phyloP scores from a whole-genome alignment of 2,113 vertebrate genomes.

The Pygoscelis antarcticus region DNA sequence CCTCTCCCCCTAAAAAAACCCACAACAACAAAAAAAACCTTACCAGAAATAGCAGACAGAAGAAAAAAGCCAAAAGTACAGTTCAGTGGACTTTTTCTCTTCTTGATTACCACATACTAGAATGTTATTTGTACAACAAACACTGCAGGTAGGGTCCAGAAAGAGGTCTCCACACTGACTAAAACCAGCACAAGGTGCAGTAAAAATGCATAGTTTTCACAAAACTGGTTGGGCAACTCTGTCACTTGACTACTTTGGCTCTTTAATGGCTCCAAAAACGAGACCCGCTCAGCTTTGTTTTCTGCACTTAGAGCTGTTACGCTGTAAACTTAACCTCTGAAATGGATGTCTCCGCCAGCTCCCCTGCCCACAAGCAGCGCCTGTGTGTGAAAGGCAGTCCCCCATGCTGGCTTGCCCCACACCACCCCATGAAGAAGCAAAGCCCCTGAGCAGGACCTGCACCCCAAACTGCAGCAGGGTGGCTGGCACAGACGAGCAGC shows the following conservation, averaged over 20 bases:
- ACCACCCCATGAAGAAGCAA: neutral
- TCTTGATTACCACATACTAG: neutral
- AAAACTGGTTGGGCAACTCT: slow-evolving; percentile 53
- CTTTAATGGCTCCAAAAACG: neutral
- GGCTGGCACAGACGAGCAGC: neutral
- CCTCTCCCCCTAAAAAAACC: neutral
- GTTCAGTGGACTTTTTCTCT: neutral
- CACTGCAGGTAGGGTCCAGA: neutral
- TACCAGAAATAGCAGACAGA: neutral
- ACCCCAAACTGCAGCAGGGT: neutral
- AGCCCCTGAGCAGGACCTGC: neutral
- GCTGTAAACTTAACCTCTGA: neutral
- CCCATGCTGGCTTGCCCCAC: neutral
- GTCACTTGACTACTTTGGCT: slow-evolving; percentile 11
- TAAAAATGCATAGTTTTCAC: neutral
- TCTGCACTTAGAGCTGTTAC: neutral
- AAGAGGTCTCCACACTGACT: neutral
- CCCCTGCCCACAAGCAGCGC: rapidly evolving
- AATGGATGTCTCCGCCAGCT: neutral
- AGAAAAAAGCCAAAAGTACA: neutral
- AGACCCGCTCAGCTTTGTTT: slow-evolving; percentile 30
- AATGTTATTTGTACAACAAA: neutral
- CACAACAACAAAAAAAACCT: neutral
- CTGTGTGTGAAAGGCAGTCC: neutral
- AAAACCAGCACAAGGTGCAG: neutral